These are phyloP conservation scores for Scleropages formosus DNA, from an alignment of 2,797 vertebrate species.

Conservation along the genomic window DNA sequence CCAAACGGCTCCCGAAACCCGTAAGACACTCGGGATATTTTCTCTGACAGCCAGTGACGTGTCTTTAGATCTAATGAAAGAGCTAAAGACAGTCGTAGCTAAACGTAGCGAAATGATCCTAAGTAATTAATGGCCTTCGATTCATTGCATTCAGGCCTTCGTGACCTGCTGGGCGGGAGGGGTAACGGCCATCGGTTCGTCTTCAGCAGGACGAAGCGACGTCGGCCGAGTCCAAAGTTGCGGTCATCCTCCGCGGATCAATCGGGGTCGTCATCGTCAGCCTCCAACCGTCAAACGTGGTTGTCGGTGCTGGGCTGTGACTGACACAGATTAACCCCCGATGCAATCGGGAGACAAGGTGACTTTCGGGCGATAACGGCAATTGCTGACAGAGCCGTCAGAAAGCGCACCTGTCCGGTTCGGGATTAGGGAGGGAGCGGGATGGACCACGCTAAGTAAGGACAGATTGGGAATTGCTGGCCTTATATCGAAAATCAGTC, in stretches of 20 bases:
- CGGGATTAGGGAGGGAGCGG: conserved; percentile 23
- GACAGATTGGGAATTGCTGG: conserved; percentile 18
- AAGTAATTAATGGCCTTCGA: no score
- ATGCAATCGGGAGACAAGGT: conserved; percentile 29
- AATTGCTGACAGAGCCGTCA: conserved; percentile 27
- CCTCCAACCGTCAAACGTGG: conserved; percentile 11
- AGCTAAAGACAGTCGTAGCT: not conserved
- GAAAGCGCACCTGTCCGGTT: conserved; percentile 19
- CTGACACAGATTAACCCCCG: conserved; percentile 28
- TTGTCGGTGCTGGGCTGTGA: conserved; percentile 4
- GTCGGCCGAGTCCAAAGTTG: not conserved
- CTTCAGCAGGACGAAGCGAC: not conserved
- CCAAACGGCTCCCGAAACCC: no score
- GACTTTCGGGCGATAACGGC: conserved; percentile 25
- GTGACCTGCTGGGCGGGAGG: no score
- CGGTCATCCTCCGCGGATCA: not conserved
- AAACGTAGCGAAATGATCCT: not conserved
- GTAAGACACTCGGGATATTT: no score
- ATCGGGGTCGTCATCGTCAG: not conserved
- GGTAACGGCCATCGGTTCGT: no score
- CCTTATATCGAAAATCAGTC: not conserved
- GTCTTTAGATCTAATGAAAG: no score
- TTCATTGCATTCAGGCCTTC: no score
- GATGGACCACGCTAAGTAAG: conserved; percentile 15
- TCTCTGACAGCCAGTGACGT: no score